Evolutionary conservation across 2,888 invertebrate species (phyloP), one percentile per base, ranked within the genome.

Genomic region (Melipona bicolor): DNA sequence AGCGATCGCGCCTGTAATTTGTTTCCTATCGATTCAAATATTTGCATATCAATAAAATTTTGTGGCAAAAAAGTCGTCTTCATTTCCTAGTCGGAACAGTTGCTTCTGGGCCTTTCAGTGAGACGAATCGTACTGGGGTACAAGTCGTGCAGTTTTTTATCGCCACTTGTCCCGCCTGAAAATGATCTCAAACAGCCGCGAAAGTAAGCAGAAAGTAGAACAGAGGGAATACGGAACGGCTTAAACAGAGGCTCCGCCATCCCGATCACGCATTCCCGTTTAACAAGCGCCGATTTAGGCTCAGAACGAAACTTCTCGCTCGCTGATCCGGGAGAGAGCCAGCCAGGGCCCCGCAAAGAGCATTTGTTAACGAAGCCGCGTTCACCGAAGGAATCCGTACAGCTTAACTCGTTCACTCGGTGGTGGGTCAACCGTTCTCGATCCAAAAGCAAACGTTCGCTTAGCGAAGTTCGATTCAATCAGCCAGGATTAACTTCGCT

Each of bases 191-290:
- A 61, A 61, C 17, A 6, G 13, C 11, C 27, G 5, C 11, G 19
- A 50, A 68, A 50, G 19, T 27, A 21, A 11, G 11, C 50, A 21
- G 11, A 52, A 43, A 69, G 21, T 54, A 32, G 54, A 70, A 17
- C 54, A 56, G 54, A 56, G 17, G 4, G 43, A 36, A 65, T 36
- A 65, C 43, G n/a, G 43, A 36, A 56, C 4, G 17, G 9, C 13
- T 50, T 4, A 36, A 27, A 73, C 32, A 52, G n/a, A 73, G 59
- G 27, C 68, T 72, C 54, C 50, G 32, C 43, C 59, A 36, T n/a
- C 17, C 24, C 54, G 65, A 49, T 81, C 56, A 52, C 36, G 68
- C 65, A 73, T 77, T 81, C 77, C 24, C 81, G 69, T 81, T 73
- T 73, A 73, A 81, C 70, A 50, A 24, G 15, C 21, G 21, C 36